Base-by-base conservation (phyloP, 2,797 vertebrate species). In the Esox masquinongy region DNA sequence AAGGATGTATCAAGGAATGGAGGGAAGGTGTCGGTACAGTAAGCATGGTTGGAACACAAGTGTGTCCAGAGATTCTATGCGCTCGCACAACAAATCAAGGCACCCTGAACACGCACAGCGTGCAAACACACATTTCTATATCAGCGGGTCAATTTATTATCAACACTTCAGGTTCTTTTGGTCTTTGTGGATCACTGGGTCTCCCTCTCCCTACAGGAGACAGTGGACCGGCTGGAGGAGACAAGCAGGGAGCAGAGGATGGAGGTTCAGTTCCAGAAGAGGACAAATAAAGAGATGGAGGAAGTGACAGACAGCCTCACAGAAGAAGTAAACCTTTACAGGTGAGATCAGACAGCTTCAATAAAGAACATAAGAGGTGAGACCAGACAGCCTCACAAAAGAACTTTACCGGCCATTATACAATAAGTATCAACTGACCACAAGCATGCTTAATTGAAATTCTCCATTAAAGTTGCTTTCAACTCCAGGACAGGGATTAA, bases 211-310 rank as follows among this genome's bases (percentile, higher is more conserved):
- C 61, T 12, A 51, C 73, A 99, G 98, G 96, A 96, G 50, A 96
- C 91, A 7, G 89, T 97, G 16, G 92, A 92, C 75, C 90, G 86
- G 64, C 94, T 99, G 83, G 97, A 99, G 85, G 96, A 97, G 81
- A 93, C 82, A 74, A 93, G 95, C 81, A 91, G 95, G 82, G 93
- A 95, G 79, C 85, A 98, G 79, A 96, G 93, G 88, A 96, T 91
- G 0, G 95, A 96, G 64, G 89, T 98, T 0, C 94, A 93, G 75
- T 91, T 97, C 72, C 97, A 99, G 88, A 94, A 95, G 74, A 95
- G 89, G 86, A 97, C 96, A 90, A 97, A 92, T 63, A 94, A 93
- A 82, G 95, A 97, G 75, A 91, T 96, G 77, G 95, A 96, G 79
- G 93, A 94, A 71, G 77, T 96, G 74, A 95, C 93, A 88, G 95